Conservation (phyloP, 2,797 vertebrate genomes). For the Gymnodraco acuticeps region DNA sequence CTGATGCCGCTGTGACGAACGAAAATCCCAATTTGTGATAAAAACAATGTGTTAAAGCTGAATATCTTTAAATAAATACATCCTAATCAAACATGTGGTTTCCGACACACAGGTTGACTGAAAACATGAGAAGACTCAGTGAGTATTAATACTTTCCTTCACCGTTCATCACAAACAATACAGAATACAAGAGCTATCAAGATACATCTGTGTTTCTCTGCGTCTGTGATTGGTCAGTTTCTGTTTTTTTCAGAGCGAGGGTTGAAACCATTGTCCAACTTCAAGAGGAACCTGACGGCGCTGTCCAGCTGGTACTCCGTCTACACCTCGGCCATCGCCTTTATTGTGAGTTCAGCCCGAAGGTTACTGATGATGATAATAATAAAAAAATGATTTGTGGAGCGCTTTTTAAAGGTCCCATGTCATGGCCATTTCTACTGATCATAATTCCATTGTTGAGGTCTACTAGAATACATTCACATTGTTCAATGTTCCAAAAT, state of each 20-base stretch:
- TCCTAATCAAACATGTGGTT: no score
- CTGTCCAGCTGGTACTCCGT: slow-evolving; percentile 97
- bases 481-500: no score
- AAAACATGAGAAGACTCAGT: slow-evolving; percentile 98
- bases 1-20: no score
- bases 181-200: neutral
- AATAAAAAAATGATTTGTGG: no score
- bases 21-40: no score
- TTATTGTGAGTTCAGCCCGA: slow-evolving; percentile 89
- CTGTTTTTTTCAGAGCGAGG: slow-evolving; percentile 88
- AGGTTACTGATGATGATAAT: no score
- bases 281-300: slow-evolving; percentile 95
- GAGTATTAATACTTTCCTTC: slow-evolving; percentile 80
- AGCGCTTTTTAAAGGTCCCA: no score
- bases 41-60: no score
- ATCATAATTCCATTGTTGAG: no score
- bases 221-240: slow-evolving; percentile 1
- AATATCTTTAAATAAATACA: no score
- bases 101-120: slow-evolving; percentile 89
- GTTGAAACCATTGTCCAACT: slow-evolving; percentile 95
- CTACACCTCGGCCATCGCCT: slow-evolving; percentile 97
- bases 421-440: no score
- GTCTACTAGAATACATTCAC: no score
- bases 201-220: neutral
- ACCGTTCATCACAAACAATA: neutral